Conservation (phyloP, 2,888 invertebrate genomes). For the Cantharis nigra region DNA sequence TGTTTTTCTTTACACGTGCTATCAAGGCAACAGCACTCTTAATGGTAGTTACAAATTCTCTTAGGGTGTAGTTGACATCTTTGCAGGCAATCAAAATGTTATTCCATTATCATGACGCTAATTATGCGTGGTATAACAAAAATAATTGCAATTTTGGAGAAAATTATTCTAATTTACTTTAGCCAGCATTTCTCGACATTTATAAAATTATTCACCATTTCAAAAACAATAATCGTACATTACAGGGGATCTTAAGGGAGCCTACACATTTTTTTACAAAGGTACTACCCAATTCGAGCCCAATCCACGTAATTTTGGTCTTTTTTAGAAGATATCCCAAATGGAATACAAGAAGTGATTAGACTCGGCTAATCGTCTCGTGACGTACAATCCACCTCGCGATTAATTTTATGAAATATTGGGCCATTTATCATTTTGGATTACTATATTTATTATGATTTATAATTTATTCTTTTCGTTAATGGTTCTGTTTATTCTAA, state of each 20-base stretch:
- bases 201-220: neutral
- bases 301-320: too few species aligned
- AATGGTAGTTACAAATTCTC: neutral
- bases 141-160: neutral
- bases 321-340: too few species aligned
- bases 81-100: neutral
- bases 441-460: neutral
- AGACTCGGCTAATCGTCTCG: too few species aligned
- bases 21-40: neutral
- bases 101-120: neutral
- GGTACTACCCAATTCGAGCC: too few species aligned
- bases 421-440: neutral
- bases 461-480: neutral
- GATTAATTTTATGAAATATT: too few species aligned
- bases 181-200: neutral
- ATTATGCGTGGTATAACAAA: neutral
- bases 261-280: neutral
- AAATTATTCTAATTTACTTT: neutral
- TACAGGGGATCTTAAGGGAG: neutral
- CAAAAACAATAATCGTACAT: neutral
- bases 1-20: neutral
- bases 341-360: too few species aligned
- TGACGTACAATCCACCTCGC: too few species aligned
- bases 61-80: neutral
- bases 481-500: neutral